These are phyloP conservation scores for Albula goreensis DNA, from an alignment of 2,113 vertebrate genomes.

Conservation along the genomic window DNA sequence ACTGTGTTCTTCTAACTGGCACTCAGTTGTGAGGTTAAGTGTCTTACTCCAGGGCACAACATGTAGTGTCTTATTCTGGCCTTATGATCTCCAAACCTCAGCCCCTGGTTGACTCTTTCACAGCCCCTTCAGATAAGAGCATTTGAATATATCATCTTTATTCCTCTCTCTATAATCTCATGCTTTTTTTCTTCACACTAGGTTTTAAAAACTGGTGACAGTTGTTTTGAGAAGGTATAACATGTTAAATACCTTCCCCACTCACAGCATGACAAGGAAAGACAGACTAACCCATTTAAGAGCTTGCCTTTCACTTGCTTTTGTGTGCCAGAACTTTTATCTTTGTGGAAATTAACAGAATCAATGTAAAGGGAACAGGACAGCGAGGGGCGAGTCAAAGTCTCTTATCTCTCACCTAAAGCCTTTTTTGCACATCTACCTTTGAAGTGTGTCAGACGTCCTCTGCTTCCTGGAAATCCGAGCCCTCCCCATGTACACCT, in stretches of 20 bases:
- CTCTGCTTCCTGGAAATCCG: constrained; percentile 49
- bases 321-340: constrained; percentile 20
- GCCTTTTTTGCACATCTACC: constrained; percentile 38
- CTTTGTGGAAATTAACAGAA: constrained; percentile 61
- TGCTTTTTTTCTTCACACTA: constrained; percentile 37
- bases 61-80: not conserved
- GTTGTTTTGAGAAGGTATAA: constrained; percentile 56
- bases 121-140: not conserved
- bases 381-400: constrained; percentile 59
- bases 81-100: not conserved
- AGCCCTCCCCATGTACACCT: constrained; percentile 47
- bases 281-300: constrained; percentile 51
- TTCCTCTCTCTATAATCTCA: constrained; percentile 38
- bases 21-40: not conserved
- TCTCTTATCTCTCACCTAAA: constrained; percentile 61
- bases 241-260: constrained; percentile 51
- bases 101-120: not conserved
- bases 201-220: constrained; percentile 22
- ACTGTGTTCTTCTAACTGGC: not conserved
- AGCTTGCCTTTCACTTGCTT: constrained; percentile 55
- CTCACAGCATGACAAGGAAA: constrained; percentile 54
- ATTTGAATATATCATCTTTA: not conserved
- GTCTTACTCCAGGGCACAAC: not conserved
- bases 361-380: constrained; percentile 59
- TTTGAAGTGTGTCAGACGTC: constrained; percentile 39